Conservation (phyloP, 2,888 invertebrate species). For the Morinoia aosen region DNA sequence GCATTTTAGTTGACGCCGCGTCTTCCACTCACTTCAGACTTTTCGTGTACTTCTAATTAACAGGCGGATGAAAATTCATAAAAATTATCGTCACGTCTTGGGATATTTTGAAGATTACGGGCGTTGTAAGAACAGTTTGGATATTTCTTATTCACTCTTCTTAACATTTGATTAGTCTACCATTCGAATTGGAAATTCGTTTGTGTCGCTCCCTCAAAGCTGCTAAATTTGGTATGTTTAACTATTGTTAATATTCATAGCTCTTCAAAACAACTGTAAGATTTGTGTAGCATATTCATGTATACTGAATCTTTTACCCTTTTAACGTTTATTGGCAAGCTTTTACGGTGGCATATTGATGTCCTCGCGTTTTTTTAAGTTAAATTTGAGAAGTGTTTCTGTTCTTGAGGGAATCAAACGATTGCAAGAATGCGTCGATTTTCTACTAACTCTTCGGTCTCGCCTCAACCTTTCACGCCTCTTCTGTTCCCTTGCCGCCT, state of each 20-base stretch:
- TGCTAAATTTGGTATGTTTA: too few species aligned
- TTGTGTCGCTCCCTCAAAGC: too few species aligned
- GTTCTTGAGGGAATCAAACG: background rate
- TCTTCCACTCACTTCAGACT: background rate
- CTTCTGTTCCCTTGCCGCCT: constrained; percentile 5
- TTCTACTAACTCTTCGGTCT: background rate
- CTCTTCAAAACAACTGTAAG: background rate
- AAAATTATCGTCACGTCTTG: background rate
- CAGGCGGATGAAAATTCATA: background rate
- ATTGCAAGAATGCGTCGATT: background rate
- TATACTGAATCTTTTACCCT: background rate
- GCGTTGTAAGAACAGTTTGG: background rate
- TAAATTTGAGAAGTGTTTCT: background rate
- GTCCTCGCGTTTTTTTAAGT: background rate
- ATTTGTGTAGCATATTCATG: background rate
- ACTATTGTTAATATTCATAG: too few species aligned
- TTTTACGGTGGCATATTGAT: background rate
- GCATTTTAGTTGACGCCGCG: constrained; percentile 36
- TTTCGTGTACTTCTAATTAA: background rate
- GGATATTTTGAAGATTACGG: background rate
- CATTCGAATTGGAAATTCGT: too few species aligned
- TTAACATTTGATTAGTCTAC: too few species aligned
- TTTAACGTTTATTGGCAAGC: background rate
- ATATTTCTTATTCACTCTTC: too few species aligned
- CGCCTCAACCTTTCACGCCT: background rate